Conservation (phyloP, 1,140 invertebrate species). For the Temnothorax nylanderi region DNA sequence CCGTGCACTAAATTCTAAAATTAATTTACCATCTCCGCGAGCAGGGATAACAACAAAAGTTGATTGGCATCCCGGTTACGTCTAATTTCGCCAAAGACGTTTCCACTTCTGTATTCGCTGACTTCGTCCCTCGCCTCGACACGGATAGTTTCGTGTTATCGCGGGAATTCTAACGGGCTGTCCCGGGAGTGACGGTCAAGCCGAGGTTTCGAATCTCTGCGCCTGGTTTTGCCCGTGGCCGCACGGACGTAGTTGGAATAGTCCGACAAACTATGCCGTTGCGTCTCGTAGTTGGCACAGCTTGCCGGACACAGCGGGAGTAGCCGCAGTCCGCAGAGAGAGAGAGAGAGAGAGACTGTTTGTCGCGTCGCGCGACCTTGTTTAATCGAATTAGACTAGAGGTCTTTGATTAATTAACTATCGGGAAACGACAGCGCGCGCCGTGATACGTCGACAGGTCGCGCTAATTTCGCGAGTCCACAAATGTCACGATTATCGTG, state of each 20-base stretch:
- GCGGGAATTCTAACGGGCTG: conserved; percentile 70
- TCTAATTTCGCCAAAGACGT: conserved; percentile 34
- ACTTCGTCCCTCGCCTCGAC: conserved; percentile 42
- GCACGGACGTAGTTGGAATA: conserved; percentile 62
- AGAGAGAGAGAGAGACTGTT: conserved; percentile 60
- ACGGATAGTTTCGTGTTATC: conserved; percentile 64
- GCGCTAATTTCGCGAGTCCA: not conserved
- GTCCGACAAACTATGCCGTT: conserved; percentile 74
- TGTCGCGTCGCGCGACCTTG: conserved; percentile 55
- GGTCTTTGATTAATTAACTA: conserved; percentile 60
- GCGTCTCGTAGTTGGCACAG: conserved; percentile 52
- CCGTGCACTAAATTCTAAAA: not conserved
- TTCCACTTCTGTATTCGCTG: conserved; percentile 29
- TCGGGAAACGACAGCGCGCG: not conserved
- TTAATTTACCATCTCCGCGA: not conserved
- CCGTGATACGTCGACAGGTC: not conserved
- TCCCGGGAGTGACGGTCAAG: conserved; percentile 58
- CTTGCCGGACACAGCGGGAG: conserved; percentile 22
- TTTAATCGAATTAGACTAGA: conserved; percentile 57
- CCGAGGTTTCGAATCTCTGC: conserved; percentile 49
- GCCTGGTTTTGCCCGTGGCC: conserved; percentile 28
- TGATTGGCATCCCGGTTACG: not conserved
- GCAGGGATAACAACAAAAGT: not conserved
- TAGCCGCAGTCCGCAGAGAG: not conserved
- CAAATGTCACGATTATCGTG: not conserved